Evolutionary conservation across 2,797 vertebrate species (phyloP).

Genomic region (Saxicola maurus): DNA sequence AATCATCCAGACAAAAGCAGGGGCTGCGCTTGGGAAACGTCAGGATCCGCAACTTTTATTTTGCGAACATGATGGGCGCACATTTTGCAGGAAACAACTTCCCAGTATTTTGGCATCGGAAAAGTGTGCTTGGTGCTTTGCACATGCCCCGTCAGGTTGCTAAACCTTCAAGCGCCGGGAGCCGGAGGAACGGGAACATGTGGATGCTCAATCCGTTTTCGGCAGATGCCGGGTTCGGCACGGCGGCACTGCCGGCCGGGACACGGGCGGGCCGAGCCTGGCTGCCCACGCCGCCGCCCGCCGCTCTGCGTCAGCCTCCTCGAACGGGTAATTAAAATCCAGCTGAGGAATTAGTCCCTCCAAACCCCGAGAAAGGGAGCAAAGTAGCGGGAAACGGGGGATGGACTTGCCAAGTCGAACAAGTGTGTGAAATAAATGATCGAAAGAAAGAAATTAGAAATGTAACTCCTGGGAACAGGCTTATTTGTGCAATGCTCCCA

Average conservation of each 20-base stretch:
- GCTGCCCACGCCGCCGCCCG: not conserved
- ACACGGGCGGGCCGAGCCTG: not conserved
- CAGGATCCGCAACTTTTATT: not conserved
- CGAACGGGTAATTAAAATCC: not conserved
- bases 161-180: not conserved
- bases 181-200: not conserved
- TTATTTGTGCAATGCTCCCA: not conserved
- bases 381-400: not conserved
- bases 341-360: not conserved
- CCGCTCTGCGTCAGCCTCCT: not conserved
- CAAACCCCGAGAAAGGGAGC: not conserved
- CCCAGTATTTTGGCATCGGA: not conserved
- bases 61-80: not conserved
- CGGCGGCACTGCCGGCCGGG: not conserved
- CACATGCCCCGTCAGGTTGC: not conserved
- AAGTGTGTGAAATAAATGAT: not conserved
- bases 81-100: slow-evolving; percentile 31
- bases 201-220: not conserved
- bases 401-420: not conserved
- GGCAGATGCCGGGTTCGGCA: not conserved
- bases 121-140: not conserved
- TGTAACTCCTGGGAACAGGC: not conserved
- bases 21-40: not conserved
- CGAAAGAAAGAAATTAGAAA: not conserved
- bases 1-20: not conserved